Base-by-base conservation (phyloP, 2,113 vertebrate genomes). In the Apteryx mantelli region DNA sequence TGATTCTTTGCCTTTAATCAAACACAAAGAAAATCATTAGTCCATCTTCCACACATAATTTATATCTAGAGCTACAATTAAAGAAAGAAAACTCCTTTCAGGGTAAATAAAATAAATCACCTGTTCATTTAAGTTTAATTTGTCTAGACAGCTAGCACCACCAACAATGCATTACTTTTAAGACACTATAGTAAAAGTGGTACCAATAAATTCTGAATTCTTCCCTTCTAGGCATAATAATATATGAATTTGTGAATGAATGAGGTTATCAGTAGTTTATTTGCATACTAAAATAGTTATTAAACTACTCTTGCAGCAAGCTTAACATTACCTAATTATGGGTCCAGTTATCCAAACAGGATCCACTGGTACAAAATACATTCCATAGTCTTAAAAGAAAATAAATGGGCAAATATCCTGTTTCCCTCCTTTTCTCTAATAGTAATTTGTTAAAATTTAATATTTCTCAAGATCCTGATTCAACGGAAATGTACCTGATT, bases 1-100 rank as follows among this genome's bases (percentile, higher is more conserved):
- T 88, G 79, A 84, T 86, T 93, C 82, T 81, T 82, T 81, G 64
- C 79, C 65, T 94, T 93, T 96, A 94, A 94, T 96, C 96, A 96
- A 95, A 96, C 79, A 94, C 16, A 25, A 34, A 36, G 55, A 93
- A 94, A 96, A 90, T 90, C 79, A 95, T 95, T 91, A 96, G 68
- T 81, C 68, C 86, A 34, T 56, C 85, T 82, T 89, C 60, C 76
- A 88, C 76, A 75, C 22, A 34, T 70, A 66, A 81, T 83, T 83
- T 79, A 48, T 88, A 90, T 40, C 52, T 53, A 68, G 75, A 89
- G 52, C 66, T 93, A 90, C 94, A 97, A 84, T 95, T 97, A 91
- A 93, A 91, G 52, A 86, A 88, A 19, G n/a, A 88, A 91, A 91
- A 94, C 70, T 78, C 64, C 63, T 94, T 69, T 79, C 48, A 83